These are phyloP conservation scores for Acipenser transmontanus DNA, from an alignment of 2,797 vertebrate genomes.

Conservation along the genomic window DNA sequence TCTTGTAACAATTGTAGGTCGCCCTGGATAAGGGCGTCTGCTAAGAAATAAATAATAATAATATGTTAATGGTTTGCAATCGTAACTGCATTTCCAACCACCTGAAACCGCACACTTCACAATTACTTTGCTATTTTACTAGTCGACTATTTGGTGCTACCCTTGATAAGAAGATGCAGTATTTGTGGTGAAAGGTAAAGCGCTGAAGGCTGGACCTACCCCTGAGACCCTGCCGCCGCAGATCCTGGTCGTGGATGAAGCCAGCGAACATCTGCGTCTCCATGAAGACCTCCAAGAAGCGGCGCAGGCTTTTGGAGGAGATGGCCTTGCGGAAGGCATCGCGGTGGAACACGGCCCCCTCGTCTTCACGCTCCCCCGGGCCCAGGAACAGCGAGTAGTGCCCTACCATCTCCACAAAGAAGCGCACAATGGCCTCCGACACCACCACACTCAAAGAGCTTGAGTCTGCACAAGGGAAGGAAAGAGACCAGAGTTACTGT, in stretches of 20 bases:
- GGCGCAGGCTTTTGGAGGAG: constrained; percentile 85
- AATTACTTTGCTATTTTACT: too few species aligned
- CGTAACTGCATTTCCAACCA: too few species aligned
- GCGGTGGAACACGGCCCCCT: constrained; percentile 70
- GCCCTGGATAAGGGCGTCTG: too few species aligned
- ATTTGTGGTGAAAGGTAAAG: too few species aligned
- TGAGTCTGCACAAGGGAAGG: constrained; percentile 47
- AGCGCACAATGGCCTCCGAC: constrained; percentile 92
- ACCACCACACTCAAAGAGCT: constrained; percentile 80
- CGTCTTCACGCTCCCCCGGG: constrained; percentile 75
- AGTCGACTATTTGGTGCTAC: too few species aligned
- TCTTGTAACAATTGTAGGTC: too few species aligned
- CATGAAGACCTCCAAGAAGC: constrained; percentile 96
- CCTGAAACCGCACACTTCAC: too few species aligned
- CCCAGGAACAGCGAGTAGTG: constrained; percentile 89
- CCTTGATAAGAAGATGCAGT: too few species aligned
- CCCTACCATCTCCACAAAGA: constrained; percentile 94
- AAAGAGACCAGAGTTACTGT: neutral
- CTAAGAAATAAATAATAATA: too few species aligned
- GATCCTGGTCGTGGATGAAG: constrained; percentile 90
- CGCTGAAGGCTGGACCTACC: constrained; percentile 50
- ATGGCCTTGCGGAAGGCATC: constrained; percentile 91
- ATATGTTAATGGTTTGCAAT: too few species aligned
- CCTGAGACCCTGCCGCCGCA: constrained; percentile 79
- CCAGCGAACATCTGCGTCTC: constrained; percentile 93